phyloP scores from a whole-genome alignment of 2,888 invertebrate species.

The Himalopsyche anomala region DNA sequence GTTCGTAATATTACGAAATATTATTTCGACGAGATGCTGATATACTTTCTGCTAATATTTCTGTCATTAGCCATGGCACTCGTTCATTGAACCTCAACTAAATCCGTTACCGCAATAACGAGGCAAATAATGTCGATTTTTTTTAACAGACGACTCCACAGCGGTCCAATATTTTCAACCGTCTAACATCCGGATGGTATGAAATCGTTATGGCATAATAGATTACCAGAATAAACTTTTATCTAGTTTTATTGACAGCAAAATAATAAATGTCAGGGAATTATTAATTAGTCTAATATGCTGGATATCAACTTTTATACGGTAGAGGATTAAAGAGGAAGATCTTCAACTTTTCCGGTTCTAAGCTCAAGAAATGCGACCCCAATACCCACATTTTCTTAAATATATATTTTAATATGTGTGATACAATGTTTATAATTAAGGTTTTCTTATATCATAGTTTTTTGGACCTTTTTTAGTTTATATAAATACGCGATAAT shows the following conservation, averaged over 20 bases:
- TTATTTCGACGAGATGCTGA: not conserved
- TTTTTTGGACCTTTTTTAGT: no score
- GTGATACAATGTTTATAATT: no score
- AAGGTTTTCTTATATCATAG: no score
- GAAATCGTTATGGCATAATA: not conserved
- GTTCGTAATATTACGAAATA: constrained; percentile 17
- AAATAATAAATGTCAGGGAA: no score
- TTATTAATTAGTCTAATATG: no score
- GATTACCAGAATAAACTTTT: not conserved
- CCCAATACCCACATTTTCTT: no score
- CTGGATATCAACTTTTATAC: no score
- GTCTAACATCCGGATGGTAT: constrained; percentile 10
- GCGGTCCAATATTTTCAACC: constrained; percentile 6
- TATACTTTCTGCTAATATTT: constrained; percentile 41
- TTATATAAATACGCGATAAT: no score
- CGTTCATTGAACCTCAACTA: constrained; percentile 32
- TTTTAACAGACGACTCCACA: not conserved
- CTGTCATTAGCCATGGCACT: not conserved
- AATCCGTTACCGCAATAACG: constrained; percentile 10
- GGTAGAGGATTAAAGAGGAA: no score
- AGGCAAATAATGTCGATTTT: constrained; percentile 37
- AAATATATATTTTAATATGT: no score
- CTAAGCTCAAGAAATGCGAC: no score
- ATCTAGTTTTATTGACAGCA: not conserved
- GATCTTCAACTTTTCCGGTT: no score